Evolutionary conservation across 2,888 invertebrate genomes (phyloP), one percentile per base, ranked within the genome.

Genomic region (Bedellia somnulentella): DNA sequence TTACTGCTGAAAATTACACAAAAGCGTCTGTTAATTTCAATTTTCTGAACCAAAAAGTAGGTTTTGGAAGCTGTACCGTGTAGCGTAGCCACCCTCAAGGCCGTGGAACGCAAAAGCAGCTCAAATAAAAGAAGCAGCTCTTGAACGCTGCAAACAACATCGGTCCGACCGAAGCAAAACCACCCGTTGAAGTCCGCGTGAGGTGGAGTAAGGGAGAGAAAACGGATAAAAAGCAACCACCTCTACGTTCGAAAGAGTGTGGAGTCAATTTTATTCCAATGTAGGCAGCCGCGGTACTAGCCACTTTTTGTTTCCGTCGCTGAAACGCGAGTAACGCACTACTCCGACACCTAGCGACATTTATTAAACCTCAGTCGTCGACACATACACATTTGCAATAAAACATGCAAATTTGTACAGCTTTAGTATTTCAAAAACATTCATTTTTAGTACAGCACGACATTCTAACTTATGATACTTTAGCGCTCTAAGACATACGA

Each of bases 201-300:
- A 18, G 23, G 55, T 53, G 49, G 42, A 41, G 51, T 14, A 16
- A 53, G 54, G 49, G 41, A 40, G 38, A 42, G 55, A 62, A 71
- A 67, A 67, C 52, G 57, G 53, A 43, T 52, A 63, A 73, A 73
- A 71, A 73, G 61, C 54, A 62, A 52, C 41, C 57, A 52, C 71
- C 67, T 73, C 68, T 68, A 60, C 73, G 67, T 71, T 64, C 66
- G 71, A 71, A 60, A 71, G 75, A 71, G 73, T 70, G 70, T 70
- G 70, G 71, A 75, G 75, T 73, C 71, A 73, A 73, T 75, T 75
- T 75, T 75, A 73, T 73, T 70, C 75, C 73, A 66, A 73, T 71
- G 73, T 70, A 70, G 73, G 67, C 70, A 63, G 67, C 73, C 70
- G 58, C 68, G 71, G 70, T 64, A 57, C 59, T 57, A 51, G 61